Base-by-base conservation (phyloP, 2,888 invertebrate species). In the Acanthosepion esculentum region DNA sequence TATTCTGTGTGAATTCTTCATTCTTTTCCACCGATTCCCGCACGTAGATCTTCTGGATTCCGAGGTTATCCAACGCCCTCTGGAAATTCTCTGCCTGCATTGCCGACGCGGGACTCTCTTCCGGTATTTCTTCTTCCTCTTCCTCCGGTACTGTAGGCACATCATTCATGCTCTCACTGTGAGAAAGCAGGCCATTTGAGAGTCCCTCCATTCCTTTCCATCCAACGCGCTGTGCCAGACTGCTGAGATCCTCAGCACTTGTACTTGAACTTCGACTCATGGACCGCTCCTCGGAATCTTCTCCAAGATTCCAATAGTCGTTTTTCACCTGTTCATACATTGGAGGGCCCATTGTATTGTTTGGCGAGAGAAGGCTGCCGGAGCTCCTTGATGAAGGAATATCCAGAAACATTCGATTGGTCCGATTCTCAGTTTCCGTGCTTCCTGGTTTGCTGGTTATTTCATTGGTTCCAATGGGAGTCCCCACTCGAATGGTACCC, bases 1-100 rank as follows among this genome's bases (percentile, higher is more conserved):
- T 98, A 95, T 98, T 97, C 96, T 98, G 98, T 55, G 98, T 98
- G 94, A 98, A 96, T 96, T 98, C 98, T 95, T 98, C 98, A 95
- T 98, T 98, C 94, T 96, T 96, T 94, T 97, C 97, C 53, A 96
- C 95, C n/a, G 96, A 95, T 29, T 96, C 96, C 91, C 95, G 96
- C 18, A 96, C 94, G 94, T 96, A 96, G 93, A 96, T 96, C 91
- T 96, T 96, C 53, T 96, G 96, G 26, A 96, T 95, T 6, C 96
- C 97, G 18, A 97, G 95, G 95, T 96, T 96, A 91, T 96, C 96
- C 94, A 96, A 93, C 92, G 96, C 96, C 94, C 96, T 95, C 95
- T 96, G 95, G 50, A 96, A 95, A 41, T 95, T 95, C 55, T 96
- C 96, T 0, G 95, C 95, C 94, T 95, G 95, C 20, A 95, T 92